phyloP scores from a whole-genome alignment of 2,888 invertebrate species.

The Vesta saturnalis region DNA sequence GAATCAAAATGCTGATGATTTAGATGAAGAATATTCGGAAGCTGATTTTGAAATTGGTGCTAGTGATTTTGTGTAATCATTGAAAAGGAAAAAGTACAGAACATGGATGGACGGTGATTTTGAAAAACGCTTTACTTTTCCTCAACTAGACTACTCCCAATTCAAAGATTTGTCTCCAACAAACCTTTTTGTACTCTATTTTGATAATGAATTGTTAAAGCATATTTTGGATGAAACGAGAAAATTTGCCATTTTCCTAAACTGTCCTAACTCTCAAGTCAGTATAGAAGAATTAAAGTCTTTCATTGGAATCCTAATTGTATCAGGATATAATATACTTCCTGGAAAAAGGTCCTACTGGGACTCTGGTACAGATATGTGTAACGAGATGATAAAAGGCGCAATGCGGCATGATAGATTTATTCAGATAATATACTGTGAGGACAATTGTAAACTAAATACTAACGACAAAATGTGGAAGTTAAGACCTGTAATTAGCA shows the following conservation, averaged over 20 bases:
- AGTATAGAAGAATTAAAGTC: background rate
- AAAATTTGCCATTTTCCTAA: too few species aligned
- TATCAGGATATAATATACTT: background rate
- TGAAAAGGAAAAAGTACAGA: too few species aligned
- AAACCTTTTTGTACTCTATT: background rate
- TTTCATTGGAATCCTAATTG: background rate
- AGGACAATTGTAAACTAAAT: background rate
- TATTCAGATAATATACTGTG: background rate
- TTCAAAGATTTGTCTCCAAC: background rate
- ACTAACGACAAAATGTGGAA: constrained; percentile 13
- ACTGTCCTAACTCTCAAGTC: too few species aligned
- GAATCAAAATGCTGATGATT: background rate
- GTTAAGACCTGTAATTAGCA: constrained; percentile 14
- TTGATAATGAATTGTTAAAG: background rate
- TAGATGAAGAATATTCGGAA: background rate
- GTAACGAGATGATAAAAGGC: too few species aligned
- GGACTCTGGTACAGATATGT: too few species aligned
- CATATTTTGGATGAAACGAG: too few species aligned
- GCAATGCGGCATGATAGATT: background rate
- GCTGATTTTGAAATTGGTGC: background rate
- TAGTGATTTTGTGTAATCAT: background rate
- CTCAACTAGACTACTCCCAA: background rate
- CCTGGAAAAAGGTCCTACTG: background rate
- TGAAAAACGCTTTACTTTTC: background rate
- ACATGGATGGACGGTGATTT: background rate